These are phyloP conservation scores for Xestobium rufovillosum DNA, from an alignment of 2,888 invertebrate species.

Conservation along the genomic window DNA sequence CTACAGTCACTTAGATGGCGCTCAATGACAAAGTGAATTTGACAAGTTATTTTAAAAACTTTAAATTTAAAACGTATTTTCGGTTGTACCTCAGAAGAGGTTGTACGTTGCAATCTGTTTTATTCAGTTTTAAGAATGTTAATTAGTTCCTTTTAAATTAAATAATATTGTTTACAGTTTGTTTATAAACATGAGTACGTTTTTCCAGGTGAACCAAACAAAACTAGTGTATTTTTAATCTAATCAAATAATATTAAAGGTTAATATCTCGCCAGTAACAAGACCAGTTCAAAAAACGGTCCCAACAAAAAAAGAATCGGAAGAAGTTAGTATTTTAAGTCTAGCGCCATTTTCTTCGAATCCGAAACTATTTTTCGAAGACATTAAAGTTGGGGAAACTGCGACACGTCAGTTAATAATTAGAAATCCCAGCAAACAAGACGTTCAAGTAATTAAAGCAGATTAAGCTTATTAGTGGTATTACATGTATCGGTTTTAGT, in stretches of 20 bases:
- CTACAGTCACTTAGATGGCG: too few relatives aligned
- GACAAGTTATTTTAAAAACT: too few relatives aligned
- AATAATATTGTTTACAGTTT: too few relatives aligned
- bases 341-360: slow-evolving; percentile 61
- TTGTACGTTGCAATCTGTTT: too few relatives aligned
- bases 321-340: slow-evolving; percentile 48
- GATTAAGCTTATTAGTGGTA: slow-evolving; percentile 3
- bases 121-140: too few relatives aligned
- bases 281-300: slow-evolving; percentile 2
- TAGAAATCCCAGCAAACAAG: slow-evolving; percentile 48
- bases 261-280: background rate
- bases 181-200: slow-evolving; percentile 12
- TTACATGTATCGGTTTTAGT: slow-evolving; percentile 38
- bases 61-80: too few relatives aligned
- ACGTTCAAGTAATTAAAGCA: slow-evolving; percentile 42
- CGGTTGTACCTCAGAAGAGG: too few relatives aligned
- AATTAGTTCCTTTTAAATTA: too few relatives aligned
- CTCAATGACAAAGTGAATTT: too few relatives aligned
- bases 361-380: slow-evolving; percentile 61
- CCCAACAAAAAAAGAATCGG: slow-evolving; percentile 32
- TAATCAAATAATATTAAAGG: slow-evolving; percentile 13
- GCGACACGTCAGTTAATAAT: slow-evolving; percentile 51
- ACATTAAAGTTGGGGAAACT: slow-evolving; percentile 52
- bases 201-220: slow-evolving; percentile 11
- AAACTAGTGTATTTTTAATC: slow-evolving; percentile 3